Percentiles rank a stretch among this genome's conserved stretches.
These are phyloP conservation scores for Acrocephalus arundinaceus DNA, from an alignment of 2,113 vertebrate species.

Conservation along the genomic window DNA sequence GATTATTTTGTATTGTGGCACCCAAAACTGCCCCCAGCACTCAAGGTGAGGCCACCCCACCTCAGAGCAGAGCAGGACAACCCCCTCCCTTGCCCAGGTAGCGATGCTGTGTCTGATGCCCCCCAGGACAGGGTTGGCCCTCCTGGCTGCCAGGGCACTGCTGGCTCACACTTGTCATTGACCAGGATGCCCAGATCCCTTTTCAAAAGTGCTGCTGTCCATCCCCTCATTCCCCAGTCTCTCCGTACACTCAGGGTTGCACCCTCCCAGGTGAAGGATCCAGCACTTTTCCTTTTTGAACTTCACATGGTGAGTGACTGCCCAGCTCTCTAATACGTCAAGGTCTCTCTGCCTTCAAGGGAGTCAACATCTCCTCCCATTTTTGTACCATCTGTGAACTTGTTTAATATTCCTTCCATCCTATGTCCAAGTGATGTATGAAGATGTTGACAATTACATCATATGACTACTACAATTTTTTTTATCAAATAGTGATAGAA, in stretches of 20 bases:
- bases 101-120: fast-evolving
- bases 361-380: not conserved
- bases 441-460: not conserved
- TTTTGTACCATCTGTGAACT: not conserved
- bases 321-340: not conserved
- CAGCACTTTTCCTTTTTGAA: not conserved
- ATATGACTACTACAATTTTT: not conserved
- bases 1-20: fast-evolving
- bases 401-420: not conserved
- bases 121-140: fast-evolving
- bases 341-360: not conserved
- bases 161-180: fast-evolving
- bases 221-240: not conserved
- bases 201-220: fast-evolving
- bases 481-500: not conserved
- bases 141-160: not conserved
- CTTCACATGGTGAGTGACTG: too few species aligned
- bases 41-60: fast-evolving
- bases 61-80: fast-evolving
- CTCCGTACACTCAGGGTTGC: fast-evolving
- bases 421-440: fast-evolving
- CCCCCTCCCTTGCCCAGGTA: fast-evolving
- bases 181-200: not conserved
- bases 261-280: not conserved
- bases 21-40: not conserved